These are phyloP conservation scores for Illadopsis cleaveri DNA, from an alignment of 2,113 vertebrate species.

Conservation along the genomic window DNA sequence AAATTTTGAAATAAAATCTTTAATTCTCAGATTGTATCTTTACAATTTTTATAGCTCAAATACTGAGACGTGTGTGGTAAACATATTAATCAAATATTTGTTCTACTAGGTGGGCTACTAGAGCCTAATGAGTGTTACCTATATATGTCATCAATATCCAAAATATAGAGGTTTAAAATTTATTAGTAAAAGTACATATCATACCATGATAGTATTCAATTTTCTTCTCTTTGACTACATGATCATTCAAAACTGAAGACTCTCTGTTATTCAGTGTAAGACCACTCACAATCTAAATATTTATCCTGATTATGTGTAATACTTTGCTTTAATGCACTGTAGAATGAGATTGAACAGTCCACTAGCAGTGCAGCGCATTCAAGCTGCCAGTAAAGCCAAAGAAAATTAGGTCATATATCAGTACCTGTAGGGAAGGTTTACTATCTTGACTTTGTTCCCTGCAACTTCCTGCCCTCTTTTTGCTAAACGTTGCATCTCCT, in stretches of 20 bases:
- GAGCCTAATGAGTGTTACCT: neutral
- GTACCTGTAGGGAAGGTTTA: neutral
- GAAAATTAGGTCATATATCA: conserved; percentile 26
- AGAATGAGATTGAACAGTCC: neutral
- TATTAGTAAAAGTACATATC: neutral
- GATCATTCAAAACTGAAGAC: neutral
- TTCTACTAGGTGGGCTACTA: neutral
- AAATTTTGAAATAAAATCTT: neutral
- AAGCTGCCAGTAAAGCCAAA: neutral
- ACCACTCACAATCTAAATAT: neutral
- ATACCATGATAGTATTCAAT: neutral
- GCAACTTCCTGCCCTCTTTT: neutral
- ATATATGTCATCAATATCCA: neutral
- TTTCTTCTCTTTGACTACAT: neutral
- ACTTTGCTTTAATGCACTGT: neutral
- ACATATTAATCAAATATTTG: neutral
- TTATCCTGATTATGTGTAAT: neutral
- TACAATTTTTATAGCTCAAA: neutral
- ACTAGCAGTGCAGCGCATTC: neutral
- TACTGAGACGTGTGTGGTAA: neutral
- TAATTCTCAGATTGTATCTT: neutral
- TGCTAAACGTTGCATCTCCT: neutral
- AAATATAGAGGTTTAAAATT: neutral
- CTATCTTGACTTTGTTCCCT: neutral
- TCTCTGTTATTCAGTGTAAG: neutral